These are phyloP conservation scores for Xanthia togata DNA, from an alignment of 2,888 invertebrate genomes.

Conservation along the genomic window DNA sequence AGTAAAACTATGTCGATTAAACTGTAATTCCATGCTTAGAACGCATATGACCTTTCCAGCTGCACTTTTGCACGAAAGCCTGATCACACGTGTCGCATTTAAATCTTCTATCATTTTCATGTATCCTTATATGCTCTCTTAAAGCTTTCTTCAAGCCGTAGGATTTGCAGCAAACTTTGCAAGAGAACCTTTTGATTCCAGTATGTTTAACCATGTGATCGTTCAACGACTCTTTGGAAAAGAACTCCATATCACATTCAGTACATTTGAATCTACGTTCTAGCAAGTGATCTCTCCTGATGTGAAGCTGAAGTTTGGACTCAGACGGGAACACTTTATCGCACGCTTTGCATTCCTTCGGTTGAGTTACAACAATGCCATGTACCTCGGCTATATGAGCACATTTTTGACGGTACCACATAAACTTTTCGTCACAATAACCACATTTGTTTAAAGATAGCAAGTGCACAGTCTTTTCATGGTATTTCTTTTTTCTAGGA, in stretches of 20 bases:
- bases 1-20: conserved; percentile 6
- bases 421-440: conserved; percentile 62
- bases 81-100: conserved; percentile 63
- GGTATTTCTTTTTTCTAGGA: conserved; percentile 65
- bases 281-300: conserved; percentile 53
- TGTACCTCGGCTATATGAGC: conserved; percentile 68
- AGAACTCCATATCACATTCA: conserved; percentile 74
- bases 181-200: conserved; percentile 68
- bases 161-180: conserved; percentile 74
- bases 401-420: conserved; percentile 52
- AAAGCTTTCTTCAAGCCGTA: conserved; percentile 69
- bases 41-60: conserved; percentile 80
- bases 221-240: conserved; percentile 65
- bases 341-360: conserved; percentile 75
- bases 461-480: conserved; percentile 67
- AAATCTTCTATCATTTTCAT: conserved; percentile 66
- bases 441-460: conserved; percentile 71
- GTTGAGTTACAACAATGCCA: conserved; percentile 53
- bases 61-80: conserved; percentile 75
- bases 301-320: conserved; percentile 66
- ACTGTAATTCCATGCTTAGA: conserved; percentile 68
- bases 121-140: conserved; percentile 74
- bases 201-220: conserved; percentile 73
- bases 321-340: conserved; percentile 69
- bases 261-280: conserved; percentile 49